These are phyloP conservation scores for Rhinoderma darwinii DNA, from an alignment of 2,113 vertebrate genomes.

Conservation along the genomic window DNA sequence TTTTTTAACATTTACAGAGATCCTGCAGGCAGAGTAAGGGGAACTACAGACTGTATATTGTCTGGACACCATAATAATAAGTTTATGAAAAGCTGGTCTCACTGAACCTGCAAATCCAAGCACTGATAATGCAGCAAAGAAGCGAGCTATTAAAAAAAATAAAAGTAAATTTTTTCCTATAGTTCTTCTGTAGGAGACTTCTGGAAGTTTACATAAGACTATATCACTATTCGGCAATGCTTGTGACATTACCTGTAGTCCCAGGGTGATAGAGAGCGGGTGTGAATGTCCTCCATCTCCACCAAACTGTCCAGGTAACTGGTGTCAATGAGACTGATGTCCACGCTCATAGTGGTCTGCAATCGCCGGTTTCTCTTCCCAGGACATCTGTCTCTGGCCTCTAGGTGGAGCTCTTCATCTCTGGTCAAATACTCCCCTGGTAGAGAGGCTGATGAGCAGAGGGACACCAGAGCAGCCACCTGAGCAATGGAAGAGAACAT, in stretches of 20 bases:
- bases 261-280: slow-evolving; percentile 23
- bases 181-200: too few species aligned
- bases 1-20: too few species aligned
- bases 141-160: too few species aligned
- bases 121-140: too few species aligned
- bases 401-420: neutral
- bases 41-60: neutral
- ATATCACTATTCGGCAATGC: neutral
- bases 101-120: too few species aligned
- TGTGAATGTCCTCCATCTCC: neutral
- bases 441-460: neutral
- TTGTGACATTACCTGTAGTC: neutral
- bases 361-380: neutral
- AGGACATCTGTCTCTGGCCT: neutral
- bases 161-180: too few species aligned
- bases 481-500: neutral
- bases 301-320: neutral
- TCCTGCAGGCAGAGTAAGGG: too few species aligned
- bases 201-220: neutral
- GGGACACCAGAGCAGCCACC: neutral
- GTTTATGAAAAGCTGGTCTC: too few species aligned
- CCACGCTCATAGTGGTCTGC: neutral
- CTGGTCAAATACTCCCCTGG: neutral
- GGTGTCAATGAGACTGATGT: neutral
- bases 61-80: too few species aligned